Conservation (phyloP, 2,888 invertebrate genomes). For the Pemphredon lugubris region DNA sequence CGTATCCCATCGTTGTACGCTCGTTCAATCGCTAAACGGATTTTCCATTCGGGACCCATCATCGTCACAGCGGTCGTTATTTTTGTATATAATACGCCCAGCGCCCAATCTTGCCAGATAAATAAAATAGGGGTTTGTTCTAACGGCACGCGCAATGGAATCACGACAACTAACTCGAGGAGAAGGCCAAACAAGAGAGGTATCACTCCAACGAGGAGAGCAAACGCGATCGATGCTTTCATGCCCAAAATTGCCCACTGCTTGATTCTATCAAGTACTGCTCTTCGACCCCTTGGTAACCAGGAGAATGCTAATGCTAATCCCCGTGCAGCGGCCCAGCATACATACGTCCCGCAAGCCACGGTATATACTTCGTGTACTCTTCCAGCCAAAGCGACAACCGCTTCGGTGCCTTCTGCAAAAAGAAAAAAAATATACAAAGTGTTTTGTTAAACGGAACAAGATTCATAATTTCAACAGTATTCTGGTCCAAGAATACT, state of each 20-base stretch:
- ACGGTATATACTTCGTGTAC: slow-evolving; percentile 98
- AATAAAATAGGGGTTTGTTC: slow-evolving; percentile 95
- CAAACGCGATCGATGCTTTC: slow-evolving; percentile 88
- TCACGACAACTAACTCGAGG: slow-evolving; percentile 94
- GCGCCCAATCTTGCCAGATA: slow-evolving; percentile 98
- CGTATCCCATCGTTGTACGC: slow-evolving; percentile 96
- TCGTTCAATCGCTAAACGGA: slow-evolving; percentile 95
- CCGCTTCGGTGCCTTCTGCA: slow-evolving; percentile 65
- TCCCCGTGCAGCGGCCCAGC: slow-evolving; percentile 95
- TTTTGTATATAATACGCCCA: slow-evolving; percentile 98
- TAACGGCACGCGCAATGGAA: slow-evolving; percentile 95
- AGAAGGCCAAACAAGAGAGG: slow-evolving; percentile 95
- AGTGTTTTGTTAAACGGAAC: too few species aligned
- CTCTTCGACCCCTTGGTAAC: slow-evolving; percentile 93
- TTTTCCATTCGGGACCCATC: slow-evolving; percentile 99
- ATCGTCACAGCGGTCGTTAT: slow-evolving; percentile 97
- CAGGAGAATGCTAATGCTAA: slow-evolving; percentile 91
- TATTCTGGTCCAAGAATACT: slow-evolving; percentile 42
- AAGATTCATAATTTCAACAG: too few species aligned
- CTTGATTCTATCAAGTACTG: slow-evolving; percentile 87
- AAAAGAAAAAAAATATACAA: slow-evolving; percentile 5
- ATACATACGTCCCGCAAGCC: slow-evolving; percentile 95
- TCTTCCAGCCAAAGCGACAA: slow-evolving; percentile 82
- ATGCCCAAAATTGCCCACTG: slow-evolving; percentile 89
- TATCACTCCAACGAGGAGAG: slow-evolving; percentile 92